These are phyloP conservation scores for Atherinosoma microstoma DNA, from an alignment of 2,797 vertebrate genomes.

Conservation along the genomic window DNA sequence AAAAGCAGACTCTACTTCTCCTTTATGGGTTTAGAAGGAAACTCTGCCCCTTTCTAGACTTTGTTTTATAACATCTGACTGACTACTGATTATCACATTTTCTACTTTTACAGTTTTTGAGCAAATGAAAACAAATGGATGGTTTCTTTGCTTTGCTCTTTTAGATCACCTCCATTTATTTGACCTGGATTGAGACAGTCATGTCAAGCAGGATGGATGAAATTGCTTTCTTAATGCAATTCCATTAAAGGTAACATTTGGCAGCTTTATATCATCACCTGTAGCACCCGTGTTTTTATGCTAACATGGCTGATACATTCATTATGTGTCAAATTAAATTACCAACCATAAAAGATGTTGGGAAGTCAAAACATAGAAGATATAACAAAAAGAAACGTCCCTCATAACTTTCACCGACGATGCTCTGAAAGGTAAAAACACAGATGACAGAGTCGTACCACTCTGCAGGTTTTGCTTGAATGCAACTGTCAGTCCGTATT, in stretches of 20 bases:
- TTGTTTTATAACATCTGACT: too few relatives aligned
- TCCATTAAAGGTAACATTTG: neutral
- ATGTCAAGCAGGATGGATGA: neutral
- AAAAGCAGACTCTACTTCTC: neutral
- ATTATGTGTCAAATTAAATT: neutral
- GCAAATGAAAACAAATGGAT: too few relatives aligned
- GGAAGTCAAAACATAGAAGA: neutral
- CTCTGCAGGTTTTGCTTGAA: neutral
- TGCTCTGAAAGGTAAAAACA: neutral
- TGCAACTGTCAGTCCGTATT: slow-evolving; percentile 4
- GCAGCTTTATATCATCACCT: neutral
- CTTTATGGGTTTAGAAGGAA: neutral
- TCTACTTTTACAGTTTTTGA: too few relatives aligned
- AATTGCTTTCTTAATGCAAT: neutral
- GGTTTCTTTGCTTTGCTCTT: too few relatives aligned
- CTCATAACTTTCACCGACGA: neutral
- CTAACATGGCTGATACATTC: too few relatives aligned
- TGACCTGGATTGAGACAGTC: too few relatives aligned
- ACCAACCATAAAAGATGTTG: neutral
- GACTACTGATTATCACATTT: too few relatives aligned
- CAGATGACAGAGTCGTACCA: neutral
- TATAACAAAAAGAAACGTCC: neutral
- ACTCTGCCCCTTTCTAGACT: neutral
- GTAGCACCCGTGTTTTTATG: too few relatives aligned
- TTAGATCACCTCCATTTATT: too few relatives aligned